Evolutionary conservation across 2,888 invertebrate species (phyloP), one percentile per base, ranked within the genome.

Genomic region (Zygogramma bicolorata): DNA sequence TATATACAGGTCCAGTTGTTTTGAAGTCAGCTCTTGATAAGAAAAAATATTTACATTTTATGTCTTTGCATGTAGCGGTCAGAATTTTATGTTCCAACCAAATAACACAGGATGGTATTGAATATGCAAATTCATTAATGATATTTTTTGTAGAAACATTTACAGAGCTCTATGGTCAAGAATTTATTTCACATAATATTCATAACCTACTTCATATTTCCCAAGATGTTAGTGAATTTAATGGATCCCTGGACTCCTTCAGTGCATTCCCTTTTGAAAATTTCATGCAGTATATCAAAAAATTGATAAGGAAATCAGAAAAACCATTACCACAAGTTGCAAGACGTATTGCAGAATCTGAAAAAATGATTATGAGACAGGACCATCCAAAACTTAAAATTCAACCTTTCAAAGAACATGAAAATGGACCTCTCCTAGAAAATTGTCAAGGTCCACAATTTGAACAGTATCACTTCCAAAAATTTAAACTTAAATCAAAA

Each of bases 191-290:
- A 7, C 61, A 68, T 27, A 68, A 68, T 46, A 31, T 59, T 10
- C 59, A 61, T 29, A 46, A 46, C 27, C 27, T 49, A n/a, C 66
- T 78, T 38, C 79, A 80, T 70, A 53, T 80, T n/a, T 40, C 73
- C 3, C 15, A 70, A 34, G 75, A 77, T 63, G 77, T 73, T 7
- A 59, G 73, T 68, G 65, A 57, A 4, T 75, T 66, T n/a, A n/a
- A 5, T 69, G 79, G 77, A 10, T n/a, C 57, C 10, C 65, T 80
- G 60, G 77, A 80, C 63, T 57, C 66, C 7, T 80, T 80, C 46
- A 78, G 77, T 63, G 66, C 75, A 1, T 79, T 78, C 42, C 61
- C 72, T 59, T 79, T 73, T 70, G 79, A 77, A 71, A 78, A 74
- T 65, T 76, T 68, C 46, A 75, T 80, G 73, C 57, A 25, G 46